phyloP scores from a whole-genome alignment of 1,140 invertebrate species.

The Drosophila ironensis region DNA sequence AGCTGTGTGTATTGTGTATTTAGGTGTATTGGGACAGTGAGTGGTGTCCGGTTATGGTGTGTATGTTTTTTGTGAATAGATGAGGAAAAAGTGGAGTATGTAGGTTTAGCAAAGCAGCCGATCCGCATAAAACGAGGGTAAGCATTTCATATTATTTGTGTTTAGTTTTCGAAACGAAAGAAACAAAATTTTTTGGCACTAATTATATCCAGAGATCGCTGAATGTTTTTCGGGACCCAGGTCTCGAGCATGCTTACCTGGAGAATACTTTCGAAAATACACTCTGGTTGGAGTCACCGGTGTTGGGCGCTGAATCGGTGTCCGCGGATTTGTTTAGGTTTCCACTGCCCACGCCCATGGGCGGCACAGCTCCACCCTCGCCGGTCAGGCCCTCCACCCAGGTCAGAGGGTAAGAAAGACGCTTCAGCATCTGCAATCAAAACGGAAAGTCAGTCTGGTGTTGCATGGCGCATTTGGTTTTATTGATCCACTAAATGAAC shows the following conservation, averaged over 20 bases:
- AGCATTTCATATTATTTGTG: conserved; percentile 50
- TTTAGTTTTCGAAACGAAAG: conserved; percentile 47
- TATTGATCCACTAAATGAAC: too few relatives aligned
- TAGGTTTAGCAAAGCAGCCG: conserved; percentile 74
- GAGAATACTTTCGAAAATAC: conserved; percentile 95
- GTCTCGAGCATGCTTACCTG: conserved; percentile 84
- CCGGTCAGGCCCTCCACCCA: conserved; percentile 94
- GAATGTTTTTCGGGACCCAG: not conserved
- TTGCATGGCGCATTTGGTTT: too few relatives aligned
- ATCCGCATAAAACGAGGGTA: conserved; percentile 77
- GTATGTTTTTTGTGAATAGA: conserved; percentile 2
- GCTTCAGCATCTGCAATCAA: conserved; percentile 89
- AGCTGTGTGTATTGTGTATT: conserved; percentile 83
- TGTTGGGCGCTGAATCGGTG: conserved; percentile 81
- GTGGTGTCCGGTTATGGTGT: conserved; percentile 35
- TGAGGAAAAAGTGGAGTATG: conserved; percentile 19
- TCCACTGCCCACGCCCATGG: conserved; percentile 64
- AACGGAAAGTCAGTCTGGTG: not conserved
- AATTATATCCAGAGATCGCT: conserved; percentile 56
- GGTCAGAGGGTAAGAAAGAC: conserved; percentile 94
- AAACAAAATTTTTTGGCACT: conserved; percentile 64
- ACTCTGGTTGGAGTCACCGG: conserved; percentile 84
- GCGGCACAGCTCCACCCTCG: conserved; percentile 83
- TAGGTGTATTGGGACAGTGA: not conserved
- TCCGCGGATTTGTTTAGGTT: conserved; percentile 73